A percentile compares a stretch with the other conserved stretches of the same genome.
These are phyloP conservation scores for Ephialtes manifestator DNA, from an alignment of 2,888 invertebrate species.

Conservation along the genomic window DNA sequence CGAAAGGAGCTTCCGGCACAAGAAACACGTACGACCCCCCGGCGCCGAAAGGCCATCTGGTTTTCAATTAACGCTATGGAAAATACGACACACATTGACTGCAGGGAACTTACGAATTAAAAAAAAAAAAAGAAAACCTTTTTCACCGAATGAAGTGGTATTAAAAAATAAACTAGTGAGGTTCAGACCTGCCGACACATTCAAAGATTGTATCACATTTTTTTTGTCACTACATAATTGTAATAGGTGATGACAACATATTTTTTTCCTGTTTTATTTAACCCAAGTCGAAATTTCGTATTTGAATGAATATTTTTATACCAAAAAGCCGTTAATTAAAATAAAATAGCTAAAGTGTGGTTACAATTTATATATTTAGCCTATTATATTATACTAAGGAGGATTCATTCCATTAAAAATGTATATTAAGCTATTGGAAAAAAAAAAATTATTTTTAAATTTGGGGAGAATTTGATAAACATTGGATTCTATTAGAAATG, in stretches of 20 bases:
- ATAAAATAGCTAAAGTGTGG: too few species aligned
- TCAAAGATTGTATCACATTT: neutral
- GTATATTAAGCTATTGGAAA: too few species aligned
- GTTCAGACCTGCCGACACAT: neutral
- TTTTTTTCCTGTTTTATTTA: too few species aligned
- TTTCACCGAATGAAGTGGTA: neutral
- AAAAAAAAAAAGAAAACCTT: conserved; percentile 36
- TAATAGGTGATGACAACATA: neutral
- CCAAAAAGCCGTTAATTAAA: too few species aligned
- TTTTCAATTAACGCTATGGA: conserved; percentile 59
- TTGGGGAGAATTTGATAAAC: too few species aligned
- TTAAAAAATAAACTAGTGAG: neutral
- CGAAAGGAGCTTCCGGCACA: conserved; percentile 55
- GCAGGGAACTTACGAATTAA: conserved; percentile 4
- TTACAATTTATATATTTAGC: too few species aligned
- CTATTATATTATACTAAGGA: too few species aligned
- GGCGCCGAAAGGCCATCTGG: conserved; percentile 48
- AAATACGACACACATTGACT: conserved; percentile 17
- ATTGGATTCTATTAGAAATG: too few species aligned
- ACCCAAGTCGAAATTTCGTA: too few species aligned
- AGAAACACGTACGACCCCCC: conserved; percentile 50
- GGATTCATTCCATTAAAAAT: too few species aligned
- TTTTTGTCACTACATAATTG: neutral
- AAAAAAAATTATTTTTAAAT: too few species aligned
- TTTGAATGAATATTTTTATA: too few species aligned